phyloP scores from a whole-genome alignment of 2,888 invertebrate genomes.

The Xiphydria camelus region DNA sequence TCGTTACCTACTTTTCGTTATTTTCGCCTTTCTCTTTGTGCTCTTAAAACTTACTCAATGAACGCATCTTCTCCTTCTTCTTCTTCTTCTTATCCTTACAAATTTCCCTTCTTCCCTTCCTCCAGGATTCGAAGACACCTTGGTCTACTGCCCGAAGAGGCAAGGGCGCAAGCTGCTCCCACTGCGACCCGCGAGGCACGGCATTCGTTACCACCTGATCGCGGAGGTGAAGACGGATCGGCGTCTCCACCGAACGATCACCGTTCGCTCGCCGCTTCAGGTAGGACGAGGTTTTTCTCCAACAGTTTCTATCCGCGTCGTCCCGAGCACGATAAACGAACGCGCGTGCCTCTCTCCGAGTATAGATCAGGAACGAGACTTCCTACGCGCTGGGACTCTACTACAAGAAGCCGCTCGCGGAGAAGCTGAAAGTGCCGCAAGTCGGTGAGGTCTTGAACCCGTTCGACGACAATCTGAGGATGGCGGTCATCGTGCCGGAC shows the following conservation, averaged over 20 bases:
- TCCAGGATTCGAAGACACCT: constrained; percentile 63
- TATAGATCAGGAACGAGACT: constrained; percentile 75
- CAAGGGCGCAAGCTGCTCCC: constrained; percentile 68
- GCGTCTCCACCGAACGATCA: constrained; percentile 61
- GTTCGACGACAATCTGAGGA: constrained; percentile 73
- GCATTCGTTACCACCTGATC: constrained; percentile 71
- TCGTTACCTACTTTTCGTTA: background rate
- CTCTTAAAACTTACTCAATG: too few species aligned
- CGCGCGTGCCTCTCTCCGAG: too few species aligned
- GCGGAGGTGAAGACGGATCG: constrained; percentile 68
- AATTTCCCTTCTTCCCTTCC: constrained; percentile 6
- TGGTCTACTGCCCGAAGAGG: constrained; percentile 68
- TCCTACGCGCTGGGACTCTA: constrained; percentile 75
- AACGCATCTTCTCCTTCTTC: too few species aligned
- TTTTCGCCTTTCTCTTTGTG: too few species aligned
- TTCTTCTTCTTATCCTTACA: too few species aligned
- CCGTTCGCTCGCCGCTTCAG: constrained; percentile 75
- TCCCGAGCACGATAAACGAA: too few species aligned
- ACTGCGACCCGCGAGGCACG: constrained; percentile 65
- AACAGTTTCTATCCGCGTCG: too few species aligned
- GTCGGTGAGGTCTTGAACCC: constrained; percentile 74
- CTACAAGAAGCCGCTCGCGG: constrained; percentile 73
- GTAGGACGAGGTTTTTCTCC: too few species aligned
- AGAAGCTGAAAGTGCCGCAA: constrained; percentile 66
- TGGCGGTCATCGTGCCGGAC: constrained; percentile 74